A percentile compares a stretch with the other conserved stretches of the same genome.
Conservation (phyloP, 2,888 invertebrate genomes). For the Furcula furcula region DNA sequence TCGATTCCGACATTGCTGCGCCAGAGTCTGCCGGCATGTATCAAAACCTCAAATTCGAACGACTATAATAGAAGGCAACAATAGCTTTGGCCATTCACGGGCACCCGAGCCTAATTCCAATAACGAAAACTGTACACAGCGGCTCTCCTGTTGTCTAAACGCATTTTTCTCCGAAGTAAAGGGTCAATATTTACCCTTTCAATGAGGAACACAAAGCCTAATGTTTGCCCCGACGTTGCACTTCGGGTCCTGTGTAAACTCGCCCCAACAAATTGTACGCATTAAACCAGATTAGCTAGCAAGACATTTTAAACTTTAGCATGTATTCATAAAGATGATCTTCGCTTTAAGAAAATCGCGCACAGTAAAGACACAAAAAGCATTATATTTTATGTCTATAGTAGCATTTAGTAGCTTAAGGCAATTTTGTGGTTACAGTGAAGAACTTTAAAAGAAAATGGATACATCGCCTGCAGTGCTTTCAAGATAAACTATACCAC, state of each 20-base stretch:
- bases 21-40: slow-evolving; percentile 42
- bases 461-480: slow-evolving; percentile 52
- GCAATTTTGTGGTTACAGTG: slow-evolving; percentile 69
- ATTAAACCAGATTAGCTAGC: slow-evolving; percentile 19
- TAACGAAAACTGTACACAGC: slow-evolving; percentile 77
- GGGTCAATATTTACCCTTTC: slow-evolving; percentile 74
- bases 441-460: slow-evolving; percentile 57
- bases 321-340: slow-evolving; percentile 31
- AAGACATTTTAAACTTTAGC: slow-evolving; percentile 38
- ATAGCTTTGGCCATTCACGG: slow-evolving; percentile 47
- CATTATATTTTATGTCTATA: slow-evolving; percentile 68
- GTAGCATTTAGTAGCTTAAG: slow-evolving; percentile 75
- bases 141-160: slow-evolving; percentile 67
- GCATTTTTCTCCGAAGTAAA: slow-evolving; percentile 78
- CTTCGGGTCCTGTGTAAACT: slow-evolving; percentile 79
- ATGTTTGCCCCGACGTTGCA: slow-evolving; percentile 77
- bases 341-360: slow-evolving; percentile 11
- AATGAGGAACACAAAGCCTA: slow-evolving; percentile 75
- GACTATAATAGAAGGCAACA: slow-evolving; percentile 38
- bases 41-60: slow-evolving; percentile 40
- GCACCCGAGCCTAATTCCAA: slow-evolving; percentile 65
- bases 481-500: slow-evolving; percentile 50
- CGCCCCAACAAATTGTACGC: slow-evolving; percentile 63
- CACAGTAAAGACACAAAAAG: slow-evolving; percentile 60
- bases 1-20: slow-evolving; percentile 46